Evolutionary conservation across 2,113 vertebrate species (phyloP).

Genomic region (Trichomycterus rosablanca): DNA sequence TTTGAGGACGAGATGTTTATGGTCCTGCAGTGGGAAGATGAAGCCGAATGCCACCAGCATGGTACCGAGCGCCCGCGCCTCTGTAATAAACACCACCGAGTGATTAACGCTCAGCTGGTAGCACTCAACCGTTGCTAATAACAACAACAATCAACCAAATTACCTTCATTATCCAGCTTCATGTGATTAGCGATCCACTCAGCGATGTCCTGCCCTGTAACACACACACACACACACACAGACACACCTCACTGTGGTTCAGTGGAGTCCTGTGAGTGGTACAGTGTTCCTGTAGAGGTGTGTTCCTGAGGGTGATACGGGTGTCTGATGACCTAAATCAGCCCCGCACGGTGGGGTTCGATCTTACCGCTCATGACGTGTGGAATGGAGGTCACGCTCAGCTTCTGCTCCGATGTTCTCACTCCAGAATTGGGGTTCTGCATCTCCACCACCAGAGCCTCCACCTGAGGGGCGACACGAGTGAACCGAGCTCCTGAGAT

Average conservation of each 20-base stretch:
- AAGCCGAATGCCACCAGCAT: constrained; percentile 87
- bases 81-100: constrained; percentile 60
- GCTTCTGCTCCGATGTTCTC: constrained; percentile 75
- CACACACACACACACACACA: constrained; percentile 3
- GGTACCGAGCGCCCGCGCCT: constrained; percentile 80
- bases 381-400: constrained; percentile 75
- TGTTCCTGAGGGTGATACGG: too few relatives aligned
- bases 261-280: too few relatives aligned
- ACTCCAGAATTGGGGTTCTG: constrained; percentile 79
- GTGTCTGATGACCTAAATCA: not conserved
- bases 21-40: constrained; percentile 90
- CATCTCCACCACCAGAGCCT: constrained; percentile 83
- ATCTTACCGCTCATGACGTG: constrained; percentile 81
- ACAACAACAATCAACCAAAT: too few relatives aligned
- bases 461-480: constrained; percentile 67
- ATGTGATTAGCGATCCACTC: constrained; percentile 65
- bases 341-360: not conserved
- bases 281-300: too few relatives aligned
- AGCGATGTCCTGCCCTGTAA: constrained; percentile 60
- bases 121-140: too few relatives aligned
- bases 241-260: too few relatives aligned
- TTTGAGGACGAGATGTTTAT: constrained; percentile 81
- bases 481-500: not conserved
- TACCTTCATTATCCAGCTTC: constrained; percentile 60
- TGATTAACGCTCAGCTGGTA: not conserved